Base-by-base conservation (phyloP, 2,888 invertebrate genomes). In the Galerucella pusilla region DNA sequence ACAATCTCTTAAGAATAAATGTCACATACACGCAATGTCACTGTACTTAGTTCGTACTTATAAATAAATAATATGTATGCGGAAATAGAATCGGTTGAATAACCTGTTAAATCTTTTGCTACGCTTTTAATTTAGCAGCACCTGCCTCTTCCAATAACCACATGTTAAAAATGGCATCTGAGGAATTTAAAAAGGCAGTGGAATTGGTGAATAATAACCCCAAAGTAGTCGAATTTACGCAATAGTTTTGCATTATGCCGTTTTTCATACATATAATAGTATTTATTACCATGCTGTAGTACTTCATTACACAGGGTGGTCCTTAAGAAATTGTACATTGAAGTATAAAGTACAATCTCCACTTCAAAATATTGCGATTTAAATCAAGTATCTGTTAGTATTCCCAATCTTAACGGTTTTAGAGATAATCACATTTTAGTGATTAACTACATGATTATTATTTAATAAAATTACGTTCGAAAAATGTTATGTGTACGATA, bases 71-170 rank as follows among this genome's bases (percentile, higher is more conserved):
- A 73, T 61, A 59, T 57, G 64, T 49, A 72, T 68, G 75, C 77
- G 75, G 77, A 77, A 77, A 77, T 74, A 73, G 73, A 75, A 69
- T 64, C 73, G 68, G 78, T 78, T 78, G 78, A 78, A 78, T 75
- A 75, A 78, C 78, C 78, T 66, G 67, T 57, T 68, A 70, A 74
- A 74, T 74, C 74, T 75, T 74, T 66, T 16, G 49, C 65, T 63
- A 52, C 52, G 64, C 75, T 68, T 52, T 71, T 52, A 16, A 57
- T 64, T 49, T 49, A 60, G 67, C 67, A 61, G 73, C 76, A 78
- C 76, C 78, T 76, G 78, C 69, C 59, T 69, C 25, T 67, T 74
- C 54, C 61, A 73, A 65, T 64, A 73, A 72, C 73, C 68, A 78
- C 73, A 68, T 72, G 71, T 68, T 74, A 57, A 72, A 66, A 71